These are phyloP conservation scores for Mamestra brassicae DNA, from an alignment of 2,888 invertebrate genomes.

Conservation along the genomic window DNA sequence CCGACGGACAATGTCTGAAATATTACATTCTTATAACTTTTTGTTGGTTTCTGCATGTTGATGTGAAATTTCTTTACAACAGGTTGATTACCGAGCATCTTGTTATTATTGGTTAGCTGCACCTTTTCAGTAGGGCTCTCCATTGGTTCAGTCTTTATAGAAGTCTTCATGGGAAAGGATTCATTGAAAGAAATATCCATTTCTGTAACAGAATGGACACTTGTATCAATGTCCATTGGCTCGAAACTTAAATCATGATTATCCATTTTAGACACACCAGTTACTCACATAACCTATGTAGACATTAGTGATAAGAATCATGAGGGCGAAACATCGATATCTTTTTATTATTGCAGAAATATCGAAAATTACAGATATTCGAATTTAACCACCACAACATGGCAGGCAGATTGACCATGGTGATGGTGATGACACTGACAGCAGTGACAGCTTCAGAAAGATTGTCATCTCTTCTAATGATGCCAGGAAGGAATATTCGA, in stretches of 20 bases:
- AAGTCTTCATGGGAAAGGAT: slow-evolving; percentile 35
- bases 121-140: slow-evolving; percentile 10
- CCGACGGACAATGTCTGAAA: slow-evolving; percentile 59
- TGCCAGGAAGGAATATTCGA: neutral
- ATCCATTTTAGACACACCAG: slow-evolving; percentile 59
- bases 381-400: slow-evolving; percentile 45
- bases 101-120: slow-evolving; percentile 3
- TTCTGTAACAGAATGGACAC: slow-evolving; percentile 76
- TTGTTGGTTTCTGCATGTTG: slow-evolving; percentile 63
- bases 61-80: slow-evolving; percentile 75
- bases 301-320: neutral
- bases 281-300: slow-evolving; percentile 1
- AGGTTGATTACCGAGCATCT: slow-evolving; percentile 24
- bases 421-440: neutral
- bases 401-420: neutral
- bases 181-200: slow-evolving; percentile 81
- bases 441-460: neutral
- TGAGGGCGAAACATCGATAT: neutral
- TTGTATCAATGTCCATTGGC: slow-evolving; percentile 87
- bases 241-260: slow-evolving; percentile 75
- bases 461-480: neutral
- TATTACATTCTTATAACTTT: slow-evolving; percentile 39
- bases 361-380: slow-evolving; percentile 10
- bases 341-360: neutral
- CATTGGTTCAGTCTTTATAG: slow-evolving; percentile 19